Evolutionary conservation across 2,113 vertebrate species (phyloP).

Genomic region (Baryphthengus martii): DNA sequence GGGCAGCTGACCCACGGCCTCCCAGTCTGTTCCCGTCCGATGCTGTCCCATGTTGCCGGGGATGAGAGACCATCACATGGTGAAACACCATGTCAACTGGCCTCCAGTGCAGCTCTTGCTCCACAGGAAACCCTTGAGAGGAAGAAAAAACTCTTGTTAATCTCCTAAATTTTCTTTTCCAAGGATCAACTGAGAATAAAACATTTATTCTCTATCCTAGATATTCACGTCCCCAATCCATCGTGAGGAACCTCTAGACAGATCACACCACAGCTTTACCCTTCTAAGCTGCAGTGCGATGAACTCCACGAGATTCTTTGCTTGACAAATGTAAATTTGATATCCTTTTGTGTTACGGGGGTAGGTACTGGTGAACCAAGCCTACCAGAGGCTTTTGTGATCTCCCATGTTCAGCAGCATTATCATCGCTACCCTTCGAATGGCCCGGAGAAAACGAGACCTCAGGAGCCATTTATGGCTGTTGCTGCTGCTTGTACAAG

Average conservation of each 20-base stretch:
- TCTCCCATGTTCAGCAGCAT: background rate
- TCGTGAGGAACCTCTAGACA: background rate
- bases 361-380: background rate
- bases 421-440: background rate
- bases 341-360: background rate
- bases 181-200: background rate
- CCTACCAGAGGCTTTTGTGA: background rate
- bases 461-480: background rate
- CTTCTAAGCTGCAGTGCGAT: background rate
- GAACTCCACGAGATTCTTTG: background rate
- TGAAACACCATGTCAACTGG: rapidly evolving
- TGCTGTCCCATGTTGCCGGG: background rate
- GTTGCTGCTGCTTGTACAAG: background rate
- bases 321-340: background rate
- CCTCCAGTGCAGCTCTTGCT: background rate
- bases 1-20: background rate
- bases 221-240: too few species aligned
- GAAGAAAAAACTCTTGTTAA: background rate
- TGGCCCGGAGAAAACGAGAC: background rate
- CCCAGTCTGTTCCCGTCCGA: background rate
- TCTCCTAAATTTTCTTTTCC: background rate
- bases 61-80: rapidly evolving
- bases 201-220: background rate
- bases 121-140: rapidly evolving
- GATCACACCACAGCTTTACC: background rate